Evolutionary conservation across 1,140 invertebrate species (phyloP), one percentile per base, ranked within the genome.

Genomic region (Paraescarpia echinospica): DNA sequence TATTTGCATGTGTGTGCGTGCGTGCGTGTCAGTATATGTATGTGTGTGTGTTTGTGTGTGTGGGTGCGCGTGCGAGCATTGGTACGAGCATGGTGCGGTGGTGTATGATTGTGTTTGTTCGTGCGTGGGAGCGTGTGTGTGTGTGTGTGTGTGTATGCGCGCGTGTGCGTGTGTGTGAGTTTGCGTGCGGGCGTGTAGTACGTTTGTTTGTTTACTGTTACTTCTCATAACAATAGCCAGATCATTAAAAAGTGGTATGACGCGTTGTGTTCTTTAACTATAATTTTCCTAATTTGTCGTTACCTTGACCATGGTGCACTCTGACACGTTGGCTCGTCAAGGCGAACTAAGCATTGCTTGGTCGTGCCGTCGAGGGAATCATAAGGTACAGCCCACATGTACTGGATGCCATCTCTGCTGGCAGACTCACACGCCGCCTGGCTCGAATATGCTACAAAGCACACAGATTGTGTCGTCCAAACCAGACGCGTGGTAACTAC

Each of bases 271-370:
- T 89, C 8, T 33, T 89, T 89, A 12, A 1, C 8, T 89, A 51
- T 51, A 51, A 51, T 51, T 51, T 51, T 18, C 8, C 1, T 9
- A 51, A 51, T 51, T 51, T 51, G 48, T 51, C 59, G 89, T 90
- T 92, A 96, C 95, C 95, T 94, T n/a, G 95, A 95, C 94, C 94
- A 96, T 5, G 94, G 94, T 12, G 95, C 95, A 91, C 94, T 94
- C n/a, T 35, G 89, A 94, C 96, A 96, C 12, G 94, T 94, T 35
- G 95, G 94, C 59, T 90, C 89, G 89, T 94, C 93, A 1, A 95
- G 94, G 89, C 93, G 41, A 12, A 96, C 94, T 31, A 96, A 94
- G 94, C 96, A 96, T 93, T 96, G 94, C 41, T 94, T 93, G 77
- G 93, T 91, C 33, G 92, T 94, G 6, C 93, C 92, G 93, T 94